Conservation (phyloP, 2,888 invertebrate species). For the Eupithecia pulchellata region DNA sequence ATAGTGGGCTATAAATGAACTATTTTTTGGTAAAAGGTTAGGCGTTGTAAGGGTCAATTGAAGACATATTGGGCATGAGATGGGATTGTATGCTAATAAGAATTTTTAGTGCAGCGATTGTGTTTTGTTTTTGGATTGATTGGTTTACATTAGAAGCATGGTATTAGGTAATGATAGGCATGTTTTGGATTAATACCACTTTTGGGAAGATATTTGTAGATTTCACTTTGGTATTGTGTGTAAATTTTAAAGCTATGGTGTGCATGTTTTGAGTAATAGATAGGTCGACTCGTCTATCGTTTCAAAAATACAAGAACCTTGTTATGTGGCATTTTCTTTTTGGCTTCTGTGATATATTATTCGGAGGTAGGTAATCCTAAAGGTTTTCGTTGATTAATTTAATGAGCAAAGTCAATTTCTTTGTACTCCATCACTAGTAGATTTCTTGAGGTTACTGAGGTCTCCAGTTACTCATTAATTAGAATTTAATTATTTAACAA, state of each 20-base stretch:
- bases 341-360: not conserved
- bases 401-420: not conserved
- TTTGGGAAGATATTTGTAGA: not conserved
- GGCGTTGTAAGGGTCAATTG: conserved; percentile 36
- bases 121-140: not conserved
- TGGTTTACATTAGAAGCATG: not conserved
- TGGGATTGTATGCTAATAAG: conserved; percentile 14
- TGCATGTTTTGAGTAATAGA: not conserved
- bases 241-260: not conserved
- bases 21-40: conserved; percentile 59
- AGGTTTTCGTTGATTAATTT: not conserved
- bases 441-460: too few relatives aligned
- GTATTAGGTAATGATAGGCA: not conserved
- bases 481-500: not conserved
- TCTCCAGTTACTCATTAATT: not conserved
- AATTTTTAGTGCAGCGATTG: not conserved
- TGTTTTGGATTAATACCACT: not conserved
- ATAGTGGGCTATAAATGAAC: conserved; percentile 69
- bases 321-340: not conserved
- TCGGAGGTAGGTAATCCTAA: not conserved
- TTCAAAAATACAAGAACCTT: not conserved
- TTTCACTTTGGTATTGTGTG: not conserved
- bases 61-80: conserved; percentile 3
- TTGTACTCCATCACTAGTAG: not conserved
- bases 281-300: not conserved